Evolutionary conservation across 1,140 invertebrate genomes (phyloP).

Genomic region (Drosophila trapezifrons): DNA sequence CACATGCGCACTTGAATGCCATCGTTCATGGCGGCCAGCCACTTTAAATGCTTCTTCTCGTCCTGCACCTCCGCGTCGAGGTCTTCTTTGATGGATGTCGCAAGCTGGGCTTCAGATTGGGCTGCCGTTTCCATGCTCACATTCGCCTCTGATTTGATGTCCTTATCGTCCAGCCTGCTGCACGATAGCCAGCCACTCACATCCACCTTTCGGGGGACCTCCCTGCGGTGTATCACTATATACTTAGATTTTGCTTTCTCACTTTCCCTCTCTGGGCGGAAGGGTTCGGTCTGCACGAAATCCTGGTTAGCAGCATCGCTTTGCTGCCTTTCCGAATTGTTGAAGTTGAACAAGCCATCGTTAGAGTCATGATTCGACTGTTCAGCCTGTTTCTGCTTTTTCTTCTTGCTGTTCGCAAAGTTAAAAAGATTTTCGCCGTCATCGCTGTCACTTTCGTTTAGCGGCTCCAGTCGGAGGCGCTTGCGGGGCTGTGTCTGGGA

Average conservation of each 20-base stretch:
- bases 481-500: conserved; percentile 46
- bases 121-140: neutral
- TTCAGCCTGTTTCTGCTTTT: conserved; percentile 15
- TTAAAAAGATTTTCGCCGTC: conserved; percentile 67
- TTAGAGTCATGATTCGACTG: conserved; percentile 17
- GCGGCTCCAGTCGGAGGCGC: conserved; percentile 39
- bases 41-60: conserved; percentile 38
- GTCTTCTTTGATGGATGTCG: conserved; percentile 34
- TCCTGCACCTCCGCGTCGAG: conserved; percentile 14
- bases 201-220: conserved; percentile 46
- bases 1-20: conserved; percentile 62
- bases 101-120: conserved; percentile 1
- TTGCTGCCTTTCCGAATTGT: neutral
- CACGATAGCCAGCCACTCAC: conserved; percentile 66
- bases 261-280: neutral
- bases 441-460: conserved; percentile 64
- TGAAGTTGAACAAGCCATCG: conserved; percentile 49
- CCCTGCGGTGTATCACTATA: conserved; percentile 49
- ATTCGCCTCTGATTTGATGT: conserved; percentile 44
- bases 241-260: conserved; percentile 51
- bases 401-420: conserved; percentile 51
- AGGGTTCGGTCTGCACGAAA: conserved; percentile 42
- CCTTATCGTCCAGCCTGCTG: conserved; percentile 51
- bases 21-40: conserved; percentile 54
- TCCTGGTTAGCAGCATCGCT: conserved; percentile 15